Evolutionary conservation across 1,140 invertebrate genomes (phyloP).

Genomic region (Microplitis demolitor): DNA sequence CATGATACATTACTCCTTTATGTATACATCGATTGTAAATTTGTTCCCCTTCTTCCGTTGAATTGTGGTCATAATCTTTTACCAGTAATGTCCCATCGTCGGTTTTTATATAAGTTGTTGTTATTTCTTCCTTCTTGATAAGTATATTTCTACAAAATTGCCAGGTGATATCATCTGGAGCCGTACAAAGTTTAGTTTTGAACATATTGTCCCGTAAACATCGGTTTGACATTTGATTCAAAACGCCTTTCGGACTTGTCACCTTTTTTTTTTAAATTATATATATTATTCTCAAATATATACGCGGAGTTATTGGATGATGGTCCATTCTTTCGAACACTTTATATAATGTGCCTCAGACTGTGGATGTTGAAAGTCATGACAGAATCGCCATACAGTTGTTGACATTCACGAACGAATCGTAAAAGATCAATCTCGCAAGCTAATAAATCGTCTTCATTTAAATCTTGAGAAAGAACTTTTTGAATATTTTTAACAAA

Average conservation of each 20-base stretch:
- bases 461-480: conserved; percentile 28
- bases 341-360: conserved; percentile 24
- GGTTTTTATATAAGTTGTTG: too few species aligned
- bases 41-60: too few species aligned
- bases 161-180: neutral
- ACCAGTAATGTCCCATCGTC: too few species aligned
- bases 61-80: too few species aligned
- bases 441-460: conserved; percentile 24
- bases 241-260: conserved; percentile 9
- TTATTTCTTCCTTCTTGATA: neutral
- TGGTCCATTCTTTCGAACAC: conserved; percentile 22
- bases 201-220: neutral
- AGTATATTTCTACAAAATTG: neutral
- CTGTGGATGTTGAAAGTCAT: conserved; percentile 34
- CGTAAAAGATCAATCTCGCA: conserved; percentile 26
- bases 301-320: conserved; percentile 29
- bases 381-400: conserved; percentile 10
- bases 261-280: conserved; percentile 10
- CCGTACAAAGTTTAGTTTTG: neutral
- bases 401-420: conserved; percentile 21
- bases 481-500: conserved; percentile 27
- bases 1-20: too few species aligned
- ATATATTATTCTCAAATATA: conserved; percentile 31
- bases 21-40: too few species aligned
- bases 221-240: conserved; percentile 8